Evolutionary conservation across 23 tunicate species (phyloP).

Genomic region (Styela plicata): DNA sequence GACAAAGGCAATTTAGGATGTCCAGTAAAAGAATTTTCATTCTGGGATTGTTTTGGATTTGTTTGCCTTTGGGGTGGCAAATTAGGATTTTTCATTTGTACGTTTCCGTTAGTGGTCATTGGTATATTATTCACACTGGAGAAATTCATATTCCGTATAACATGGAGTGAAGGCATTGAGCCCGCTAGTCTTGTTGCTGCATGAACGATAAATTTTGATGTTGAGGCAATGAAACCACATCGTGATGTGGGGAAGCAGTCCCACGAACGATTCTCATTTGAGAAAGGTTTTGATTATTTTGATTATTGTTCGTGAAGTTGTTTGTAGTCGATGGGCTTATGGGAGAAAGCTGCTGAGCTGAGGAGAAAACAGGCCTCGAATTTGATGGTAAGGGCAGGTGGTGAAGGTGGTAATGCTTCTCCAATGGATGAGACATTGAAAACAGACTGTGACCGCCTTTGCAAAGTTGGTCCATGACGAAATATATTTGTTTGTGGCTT

Average conservation of each 20-base stretch:
- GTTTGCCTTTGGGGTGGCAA: slow-evolving; percentile 2
- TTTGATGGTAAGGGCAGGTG: slow-evolving; percentile 10
- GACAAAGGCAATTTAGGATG: neutral
- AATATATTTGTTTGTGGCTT: slow-evolving; percentile 13
- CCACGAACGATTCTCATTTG: too few relatives aligned
- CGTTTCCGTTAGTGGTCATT: neutral
- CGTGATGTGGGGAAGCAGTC: neutral
- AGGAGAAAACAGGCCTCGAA: neutral
- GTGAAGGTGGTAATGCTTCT: neutral
- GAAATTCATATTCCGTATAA: slow-evolving; percentile 24
- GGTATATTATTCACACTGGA: slow-evolving; percentile 3
- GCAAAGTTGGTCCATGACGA: slow-evolving; percentile 90
- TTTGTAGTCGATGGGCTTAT: neutral
- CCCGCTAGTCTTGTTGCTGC: slow-evolving; percentile 46
- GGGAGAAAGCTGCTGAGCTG: slow-evolving; percentile 14
- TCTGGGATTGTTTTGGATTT: slow-evolving; percentile 20
- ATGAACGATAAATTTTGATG: slow-evolving; percentile 22
- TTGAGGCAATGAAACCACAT: slow-evolving; percentile 6
- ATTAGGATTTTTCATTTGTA: neutral
- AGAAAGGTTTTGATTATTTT: neutral
- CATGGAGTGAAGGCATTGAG: slow-evolving; percentile 69
- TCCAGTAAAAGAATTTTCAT: neutral
- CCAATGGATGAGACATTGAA: slow-evolving; percentile 32
- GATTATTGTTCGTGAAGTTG: slow-evolving; percentile 18
- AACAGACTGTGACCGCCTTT: slow-evolving; percentile 55